Base-by-base conservation (phyloP, 2,797 vertebrate genomes). In the Acestrorhynchus altus region DNA sequence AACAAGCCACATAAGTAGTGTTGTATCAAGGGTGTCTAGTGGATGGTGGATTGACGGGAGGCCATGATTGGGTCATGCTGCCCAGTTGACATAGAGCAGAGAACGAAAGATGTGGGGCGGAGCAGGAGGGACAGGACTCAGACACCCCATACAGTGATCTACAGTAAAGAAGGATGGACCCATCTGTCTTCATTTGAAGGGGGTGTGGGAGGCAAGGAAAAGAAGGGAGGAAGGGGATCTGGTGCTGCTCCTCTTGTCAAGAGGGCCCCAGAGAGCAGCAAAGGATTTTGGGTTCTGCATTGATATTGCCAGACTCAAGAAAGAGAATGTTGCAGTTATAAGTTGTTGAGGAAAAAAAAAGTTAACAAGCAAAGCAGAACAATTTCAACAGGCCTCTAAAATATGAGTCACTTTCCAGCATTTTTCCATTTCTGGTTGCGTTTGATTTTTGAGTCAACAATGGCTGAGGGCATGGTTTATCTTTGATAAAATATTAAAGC, bases 151-250 rank as follows among this genome's bases (percentile, higher is more conserved):
- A 92, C 90, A 92, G 90, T 91, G 89, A 88, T 88, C 88, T 91
- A 91, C 89, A 90, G 88, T 89, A 86, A 86, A 87, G 89, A 90
- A 91, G 89, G 91, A 92, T 90, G 89, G 88, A 87, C 87, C 90
- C 90, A 92, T 93, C 93, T 92, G 86, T 94, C 92, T 93, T 93
- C 90, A 92, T 93, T 92, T 92, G 87, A 91, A 87, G 86, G 60
- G 89, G 90, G 87, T 88, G 88, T 85, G 89, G 86, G 90, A 90
- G 92, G 88, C 89, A 85, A 84, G 85, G 88, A 86, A 88, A 88
- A 87, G 89, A 87, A 79, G 81, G 83, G 86, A 88, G 89, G 83
- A 87, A 87, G 88, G 89, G 90, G 89, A 87, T 57, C 72, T 72
- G 90, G 87, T 90, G 87, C 89, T 82, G 90, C 89, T 89, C 85